Percentiles rank a stretch among this genome's conserved stretches.
These are phyloP conservation scores for Cydia fagiglandana DNA, from an alignment of 1,140 invertebrate genomes.

Conservation along the genomic window DNA sequence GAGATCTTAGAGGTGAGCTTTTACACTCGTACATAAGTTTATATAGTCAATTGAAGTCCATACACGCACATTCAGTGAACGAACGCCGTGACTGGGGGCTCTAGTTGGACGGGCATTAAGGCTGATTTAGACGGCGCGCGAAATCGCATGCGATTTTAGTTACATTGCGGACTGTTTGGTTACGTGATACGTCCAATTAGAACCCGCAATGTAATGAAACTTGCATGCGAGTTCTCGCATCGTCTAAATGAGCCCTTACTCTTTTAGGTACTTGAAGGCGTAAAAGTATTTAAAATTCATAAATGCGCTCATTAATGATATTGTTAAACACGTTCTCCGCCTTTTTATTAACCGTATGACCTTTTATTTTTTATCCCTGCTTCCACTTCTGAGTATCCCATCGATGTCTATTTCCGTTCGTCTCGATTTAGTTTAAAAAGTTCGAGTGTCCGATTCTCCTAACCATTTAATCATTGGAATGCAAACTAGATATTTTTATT, in stretches of 20 bases:
- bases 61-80: conserved; percentile 59
- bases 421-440: neutral
- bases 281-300: neutral
- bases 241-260: too few relatives aligned
- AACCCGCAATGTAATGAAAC: too few relatives aligned
- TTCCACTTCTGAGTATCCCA: neutral
- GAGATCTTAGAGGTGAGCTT: conserved; percentile 93
- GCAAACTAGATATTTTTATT: neutral
- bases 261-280: too few relatives aligned
- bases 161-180: too few relatives aligned
- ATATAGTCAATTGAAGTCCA: neutral
- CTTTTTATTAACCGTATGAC: neutral
- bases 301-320: neutral
- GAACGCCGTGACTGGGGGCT: conserved; percentile 83
- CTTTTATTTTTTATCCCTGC: conserved; percentile 10
- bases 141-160: too few relatives aligned
- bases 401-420: neutral
- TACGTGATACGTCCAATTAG: too few relatives aligned
- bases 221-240: too few relatives aligned
- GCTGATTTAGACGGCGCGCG: too few relatives aligned
- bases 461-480: neutral
- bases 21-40: neutral
- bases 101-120: too few relatives aligned
- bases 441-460: neutral
- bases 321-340: neutral